A percentile compares a stretch with the other conserved stretches of the same genome.
Evolutionary conservation across 2,888 invertebrate species (phyloP).

Genomic region (Tiliacea citrago): DNA sequence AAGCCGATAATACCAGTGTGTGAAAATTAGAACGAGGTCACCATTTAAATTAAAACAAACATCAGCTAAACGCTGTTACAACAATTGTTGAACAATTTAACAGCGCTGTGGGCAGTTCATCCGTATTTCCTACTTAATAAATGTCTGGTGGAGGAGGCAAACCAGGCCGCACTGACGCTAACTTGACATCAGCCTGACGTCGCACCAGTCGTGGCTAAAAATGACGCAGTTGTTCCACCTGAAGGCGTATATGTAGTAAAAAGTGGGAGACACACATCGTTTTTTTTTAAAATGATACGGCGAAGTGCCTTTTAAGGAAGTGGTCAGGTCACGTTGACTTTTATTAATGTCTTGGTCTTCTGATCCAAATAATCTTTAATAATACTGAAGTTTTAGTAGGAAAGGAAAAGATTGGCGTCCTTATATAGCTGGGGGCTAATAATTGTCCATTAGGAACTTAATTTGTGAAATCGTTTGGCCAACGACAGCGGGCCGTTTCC

Average conservation of each 20-base stretch:
- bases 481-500: background rate
- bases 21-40: slow-evolving; percentile 58
- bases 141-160: slow-evolving; percentile 75
- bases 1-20: slow-evolving; percentile 44
- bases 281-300: slow-evolving; percentile 35
- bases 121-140: slow-evolving; percentile 84
- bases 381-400: background rate
- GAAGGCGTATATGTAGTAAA: slow-evolving; percentile 66
- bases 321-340: slow-evolving; percentile 1
- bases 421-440: background rate
- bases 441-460: slow-evolving; percentile 11
- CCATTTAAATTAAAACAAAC: slow-evolving; percentile 61
- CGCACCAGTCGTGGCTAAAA: slow-evolving; percentile 76
- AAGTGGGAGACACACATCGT: slow-evolving; percentile 56
- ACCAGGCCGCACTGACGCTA: slow-evolving; percentile 78
- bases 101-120: slow-evolving; percentile 68
- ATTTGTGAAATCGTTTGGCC: slow-evolving; percentile 23
- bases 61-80: slow-evolving; percentile 65
- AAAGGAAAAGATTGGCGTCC: background rate
- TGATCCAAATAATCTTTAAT: slow-evolving; percentile 1
- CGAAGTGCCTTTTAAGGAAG: slow-evolving; percentile 12
- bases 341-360: slow-evolving; percentile 9
- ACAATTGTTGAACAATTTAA: slow-evolving; percentile 73
- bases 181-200: slow-evolving; percentile 82
- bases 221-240: slow-evolving; percentile 74